phyloP scores from a whole-genome alignment of 2,888 invertebrate genomes.

The Agrotis segetum region DNA sequence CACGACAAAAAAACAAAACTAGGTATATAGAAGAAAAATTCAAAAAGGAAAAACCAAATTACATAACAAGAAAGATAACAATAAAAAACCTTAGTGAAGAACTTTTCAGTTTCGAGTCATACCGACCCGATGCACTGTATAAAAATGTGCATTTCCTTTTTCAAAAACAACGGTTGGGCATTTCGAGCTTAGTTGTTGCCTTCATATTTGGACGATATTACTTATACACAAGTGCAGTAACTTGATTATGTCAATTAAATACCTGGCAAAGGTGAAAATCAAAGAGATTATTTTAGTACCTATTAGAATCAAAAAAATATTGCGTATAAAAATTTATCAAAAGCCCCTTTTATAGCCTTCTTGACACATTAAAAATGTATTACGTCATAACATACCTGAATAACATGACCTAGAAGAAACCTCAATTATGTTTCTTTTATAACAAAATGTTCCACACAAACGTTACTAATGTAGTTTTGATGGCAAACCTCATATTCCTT shows the following conservation, averaged over 20 bases:
- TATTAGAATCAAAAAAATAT: no score
- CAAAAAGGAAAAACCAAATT: no score
- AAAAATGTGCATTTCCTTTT: no score
- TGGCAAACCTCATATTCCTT: constrained; percentile 30
- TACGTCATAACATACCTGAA: not conserved
- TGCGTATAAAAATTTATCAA: no score
- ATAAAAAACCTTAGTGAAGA: no score
- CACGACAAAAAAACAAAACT: no score
- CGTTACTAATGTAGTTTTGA: constrained; percentile 51
- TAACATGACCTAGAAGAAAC: constrained; percentile 10
- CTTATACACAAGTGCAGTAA: not conserved
- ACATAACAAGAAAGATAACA: no score
- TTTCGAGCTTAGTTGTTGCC: not conserved
- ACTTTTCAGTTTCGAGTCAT: no score
- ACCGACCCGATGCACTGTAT: no score
- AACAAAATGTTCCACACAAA: not conserved
- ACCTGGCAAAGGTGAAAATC: not conserved
- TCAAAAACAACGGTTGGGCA: no score
- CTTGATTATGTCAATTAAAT: not conserved
- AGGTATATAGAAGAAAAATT: no score
- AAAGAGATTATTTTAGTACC: not conserved
- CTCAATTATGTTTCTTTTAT: constrained; percentile 15
- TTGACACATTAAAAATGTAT: constrained; percentile 10
- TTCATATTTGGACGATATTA: not conserved
- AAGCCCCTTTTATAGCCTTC: not conserved